Percentiles rank a stretch among this genome's conserved stretches.
Conservation (phyloP, 2,113 vertebrate species). For the Mohoua ochrocephala region DNA sequence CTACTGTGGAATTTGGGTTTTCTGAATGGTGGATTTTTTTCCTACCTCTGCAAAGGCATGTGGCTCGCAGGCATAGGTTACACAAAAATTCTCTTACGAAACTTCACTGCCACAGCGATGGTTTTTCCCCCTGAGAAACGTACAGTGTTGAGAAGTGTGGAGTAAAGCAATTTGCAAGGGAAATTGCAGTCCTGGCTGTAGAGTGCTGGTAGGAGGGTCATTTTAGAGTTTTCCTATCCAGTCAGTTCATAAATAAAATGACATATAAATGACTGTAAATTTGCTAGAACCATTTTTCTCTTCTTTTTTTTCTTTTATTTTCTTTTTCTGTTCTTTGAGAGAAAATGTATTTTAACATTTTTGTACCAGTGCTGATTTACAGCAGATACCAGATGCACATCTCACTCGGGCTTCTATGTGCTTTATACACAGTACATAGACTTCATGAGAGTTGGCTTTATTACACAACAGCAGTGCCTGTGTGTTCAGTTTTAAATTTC, state of each 20-base stretch:
- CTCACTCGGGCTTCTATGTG: background rate
- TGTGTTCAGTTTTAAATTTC: background rate
- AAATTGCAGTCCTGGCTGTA: background rate
- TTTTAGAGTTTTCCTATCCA: background rate
- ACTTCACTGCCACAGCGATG: background rate
- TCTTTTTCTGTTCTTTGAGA: background rate
- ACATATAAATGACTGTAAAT: background rate
- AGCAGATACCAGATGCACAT: accelerated
- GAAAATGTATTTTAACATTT: background rate
- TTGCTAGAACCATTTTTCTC: background rate
- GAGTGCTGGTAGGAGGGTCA: background rate
- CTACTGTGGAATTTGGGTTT: background rate
- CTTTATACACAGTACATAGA: background rate
- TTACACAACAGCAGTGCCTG: background rate
- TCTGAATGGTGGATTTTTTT: background rate
- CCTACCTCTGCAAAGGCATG: background rate
- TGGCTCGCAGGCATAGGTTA: background rate
- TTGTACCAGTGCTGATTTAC: background rate
- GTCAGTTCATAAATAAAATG: background rate
- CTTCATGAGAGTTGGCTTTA: background rate
- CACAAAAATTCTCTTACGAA: background rate
- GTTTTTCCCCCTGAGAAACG: background rate
- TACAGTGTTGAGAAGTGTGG: background rate
- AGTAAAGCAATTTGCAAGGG: background rate
- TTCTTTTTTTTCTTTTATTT: background rate